Evolutionary conservation across 2,797 vertebrate genomes (phyloP), one percentile per base, ranked within the genome.

Genomic region (Falco concolor): DNA sequence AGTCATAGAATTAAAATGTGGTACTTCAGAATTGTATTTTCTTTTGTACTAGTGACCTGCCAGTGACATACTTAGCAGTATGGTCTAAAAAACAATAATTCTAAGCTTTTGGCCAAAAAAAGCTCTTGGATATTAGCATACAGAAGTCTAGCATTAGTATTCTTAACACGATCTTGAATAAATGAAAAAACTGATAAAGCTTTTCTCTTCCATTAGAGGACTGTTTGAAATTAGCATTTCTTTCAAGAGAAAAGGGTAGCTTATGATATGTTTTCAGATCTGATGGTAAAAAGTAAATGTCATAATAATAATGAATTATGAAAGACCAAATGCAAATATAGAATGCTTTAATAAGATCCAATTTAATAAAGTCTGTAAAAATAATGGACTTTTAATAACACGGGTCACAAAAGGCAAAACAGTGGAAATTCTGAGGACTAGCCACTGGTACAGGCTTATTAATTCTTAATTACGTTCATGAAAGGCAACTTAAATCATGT

Each of bases 271-370:
- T 98, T 98, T 98, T 97, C 98, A 98, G 98, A 99, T 99, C 99
- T 99, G 98, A 99, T 99, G 98, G 99, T 99, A 98, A 98, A 98
- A 98, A 98, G 98, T 98, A 99, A 99, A 99, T 99, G 99, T 99
- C 99, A 99, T 99, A 99, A 99, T 99, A 99, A 99, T 99, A 99
- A 99, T 99, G 99, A 99, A 99, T 99, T 99, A 99, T 99, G 99
- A 99, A 99, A 99, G 99, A 99, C 98, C 98, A 99, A 99, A 99
- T 99, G 99, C 99, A 99, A 99, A 99, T 99, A 99, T 98, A 99
- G 99, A 99, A 99, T 99, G 99, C 99, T 98, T 99, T 99, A 98
- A 98, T 98, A 99, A 99, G 98, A 98, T 98, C 97, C 98, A 98
- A 99, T 99, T 99, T 99, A 99, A 99, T 99, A 99, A 99, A 99